phyloP scores from a whole-genome alignment of 2,113 vertebrate species.

The Garra rufa region DNA sequence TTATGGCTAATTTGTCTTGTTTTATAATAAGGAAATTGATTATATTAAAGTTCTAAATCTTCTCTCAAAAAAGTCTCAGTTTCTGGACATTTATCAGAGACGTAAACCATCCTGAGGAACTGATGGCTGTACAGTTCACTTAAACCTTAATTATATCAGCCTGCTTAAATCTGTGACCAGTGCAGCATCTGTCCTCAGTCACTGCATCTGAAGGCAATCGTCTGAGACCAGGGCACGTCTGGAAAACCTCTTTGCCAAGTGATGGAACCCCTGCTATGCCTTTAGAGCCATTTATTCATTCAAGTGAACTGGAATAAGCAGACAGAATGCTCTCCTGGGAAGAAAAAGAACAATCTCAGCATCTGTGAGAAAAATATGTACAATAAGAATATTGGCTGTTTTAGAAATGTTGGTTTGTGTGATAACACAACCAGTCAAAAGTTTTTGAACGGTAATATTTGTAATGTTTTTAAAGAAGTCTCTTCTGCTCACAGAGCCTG shows the following conservation, averaged over 20 bases:
- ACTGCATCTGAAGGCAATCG: neutral
- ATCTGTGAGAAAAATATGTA: neutral
- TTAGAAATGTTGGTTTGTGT: neutral
- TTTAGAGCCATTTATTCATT: slow-evolving; percentile 18
- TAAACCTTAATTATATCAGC: neutral
- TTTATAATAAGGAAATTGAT: neutral
- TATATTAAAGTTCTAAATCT: slow-evolving; percentile 16
- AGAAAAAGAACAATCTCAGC: slow-evolving; percentile 1
- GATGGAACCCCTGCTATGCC: slow-evolving; percentile 24
- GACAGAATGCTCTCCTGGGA: neutral
- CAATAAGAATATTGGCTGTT: neutral
- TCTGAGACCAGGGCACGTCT: neutral
- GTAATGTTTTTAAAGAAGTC: too few species aligned
- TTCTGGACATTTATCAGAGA: neutral
- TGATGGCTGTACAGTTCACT: neutral
- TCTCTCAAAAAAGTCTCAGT: neutral
- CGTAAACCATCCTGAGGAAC: neutral
- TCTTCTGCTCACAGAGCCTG: too few species aligned
- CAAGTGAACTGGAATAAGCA: slow-evolving; percentile 11
- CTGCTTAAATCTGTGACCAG: neutral
- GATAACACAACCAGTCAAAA: too few species aligned
- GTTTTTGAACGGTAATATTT: too few species aligned
- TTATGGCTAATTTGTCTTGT: slow-evolving; percentile 4
- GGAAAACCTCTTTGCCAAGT: slow-evolving; percentile 15
- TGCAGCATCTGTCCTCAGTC: slow-evolving; percentile 10